These are phyloP conservation scores for Sympetrum striolatum DNA, from an alignment of 2,888 invertebrate genomes.

Conservation along the genomic window DNA sequence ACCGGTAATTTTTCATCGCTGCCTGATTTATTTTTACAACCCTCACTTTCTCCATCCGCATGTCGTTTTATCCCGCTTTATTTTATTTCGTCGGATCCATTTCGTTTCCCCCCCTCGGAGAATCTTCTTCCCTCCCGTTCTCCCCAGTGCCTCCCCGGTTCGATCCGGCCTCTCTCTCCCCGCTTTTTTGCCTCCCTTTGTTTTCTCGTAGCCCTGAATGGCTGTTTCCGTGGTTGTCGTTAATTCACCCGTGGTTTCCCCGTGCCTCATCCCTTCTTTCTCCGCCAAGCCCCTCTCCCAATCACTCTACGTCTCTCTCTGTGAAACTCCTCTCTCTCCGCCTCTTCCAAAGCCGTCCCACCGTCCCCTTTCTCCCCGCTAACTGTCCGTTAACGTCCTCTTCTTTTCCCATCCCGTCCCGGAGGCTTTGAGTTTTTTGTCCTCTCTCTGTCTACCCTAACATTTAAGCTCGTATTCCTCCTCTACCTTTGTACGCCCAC, in stretches of 20 bases:
- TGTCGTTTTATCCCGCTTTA: neutral
- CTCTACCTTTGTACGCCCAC: neutral
- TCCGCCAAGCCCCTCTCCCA: neutral
- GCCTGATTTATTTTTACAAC: neutral
- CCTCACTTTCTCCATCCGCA: neutral
- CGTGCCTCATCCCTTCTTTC: neutral
- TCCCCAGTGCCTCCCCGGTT: neutral
- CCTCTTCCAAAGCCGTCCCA: neutral
- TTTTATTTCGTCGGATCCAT: neutral
- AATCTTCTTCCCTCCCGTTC: neutral
- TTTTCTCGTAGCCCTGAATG: slow-evolving; percentile 16
- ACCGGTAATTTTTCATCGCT: neutral
- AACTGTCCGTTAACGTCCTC: neutral
- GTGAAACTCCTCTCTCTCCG: neutral
- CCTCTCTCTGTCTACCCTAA: neutral
- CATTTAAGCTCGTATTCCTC: neutral
- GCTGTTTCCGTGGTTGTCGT: slow-evolving; percentile 42
- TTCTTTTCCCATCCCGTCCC: neutral
- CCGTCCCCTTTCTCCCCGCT: neutral
- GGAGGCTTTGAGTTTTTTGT: neutral
- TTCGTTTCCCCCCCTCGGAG: neutral
- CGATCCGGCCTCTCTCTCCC: neutral
- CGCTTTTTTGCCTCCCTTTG: slow-evolving; percentile 1
- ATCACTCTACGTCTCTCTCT: neutral
- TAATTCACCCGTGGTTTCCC: slow-evolving; percentile 37